phyloP scores from a whole-genome alignment of 2,888 invertebrate species.

The Campoplex capitator region DNA sequence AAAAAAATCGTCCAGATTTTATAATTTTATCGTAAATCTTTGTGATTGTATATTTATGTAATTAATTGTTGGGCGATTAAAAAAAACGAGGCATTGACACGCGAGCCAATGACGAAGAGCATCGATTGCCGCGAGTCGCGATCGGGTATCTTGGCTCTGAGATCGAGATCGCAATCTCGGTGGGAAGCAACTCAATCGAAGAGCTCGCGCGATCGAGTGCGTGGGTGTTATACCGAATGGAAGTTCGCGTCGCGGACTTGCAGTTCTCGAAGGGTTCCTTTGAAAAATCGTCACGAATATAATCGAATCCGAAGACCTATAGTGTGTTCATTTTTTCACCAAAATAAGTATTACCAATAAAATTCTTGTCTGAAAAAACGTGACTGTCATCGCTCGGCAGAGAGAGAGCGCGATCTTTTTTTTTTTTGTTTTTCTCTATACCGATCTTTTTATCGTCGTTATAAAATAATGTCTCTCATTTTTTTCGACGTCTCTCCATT shows the following conservation, averaged over 20 bases:
- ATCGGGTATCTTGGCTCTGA: constrained; percentile 46
- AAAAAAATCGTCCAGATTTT: neutral
- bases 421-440: constrained; percentile 3
- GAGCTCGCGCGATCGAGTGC: constrained; percentile 69
- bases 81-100: constrained; percentile 68
- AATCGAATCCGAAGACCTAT: neutral
- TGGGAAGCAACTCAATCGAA: constrained; percentile 79
- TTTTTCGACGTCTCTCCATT: constrained; percentile 25
- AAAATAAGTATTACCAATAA: constrained; percentile 20
- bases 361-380: constrained; percentile 15
- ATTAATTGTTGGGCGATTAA: neutral
- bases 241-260: neutral
- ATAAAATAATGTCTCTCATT: constrained; percentile 57
- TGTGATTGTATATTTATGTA: neutral
- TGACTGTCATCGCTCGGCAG: constrained; percentile 31
- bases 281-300: constrained; percentile 10
- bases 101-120: constrained; percentile 15
- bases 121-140: constrained; percentile 9
- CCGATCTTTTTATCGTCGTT: constrained; percentile 33
- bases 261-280: neutral
- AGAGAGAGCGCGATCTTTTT: neutral
- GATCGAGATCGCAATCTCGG: constrained; percentile 75
- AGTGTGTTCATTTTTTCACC: neutral
- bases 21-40: neutral
- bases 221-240: constrained; percentile 53